phyloP scores from a whole-genome alignment of 1,140 invertebrate species.

The Drosophila micromelanica region DNA sequence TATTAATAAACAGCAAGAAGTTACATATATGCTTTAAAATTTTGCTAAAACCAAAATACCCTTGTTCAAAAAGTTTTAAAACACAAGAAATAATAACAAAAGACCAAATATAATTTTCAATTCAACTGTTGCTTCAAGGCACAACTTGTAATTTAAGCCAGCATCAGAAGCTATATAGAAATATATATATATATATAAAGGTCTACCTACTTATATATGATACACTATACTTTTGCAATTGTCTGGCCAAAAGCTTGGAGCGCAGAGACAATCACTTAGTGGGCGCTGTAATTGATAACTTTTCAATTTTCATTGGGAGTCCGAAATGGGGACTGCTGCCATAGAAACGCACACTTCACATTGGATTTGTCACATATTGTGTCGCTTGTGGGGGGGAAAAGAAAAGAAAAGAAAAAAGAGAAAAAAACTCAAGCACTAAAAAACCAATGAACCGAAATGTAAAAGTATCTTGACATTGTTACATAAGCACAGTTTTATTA shows the following conservation, averaged over 20 bases:
- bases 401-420: neutral
- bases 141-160: conserved; percentile 31
- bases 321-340: conserved; percentile 9
- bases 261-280: conserved; percentile 50
- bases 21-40: too few species aligned
- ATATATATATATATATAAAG: neutral
- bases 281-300: conserved; percentile 66
- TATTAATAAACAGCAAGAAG: too few species aligned
- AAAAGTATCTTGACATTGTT: conserved; percentile 62
- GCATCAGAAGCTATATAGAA: conserved; percentile 5
- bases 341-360: conserved; percentile 37
- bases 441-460: conserved; percentile 50
- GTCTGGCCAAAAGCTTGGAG: neutral
- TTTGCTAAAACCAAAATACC: too few species aligned
- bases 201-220: neutral
- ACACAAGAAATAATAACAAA: neutral
- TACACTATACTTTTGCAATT: conserved; percentile 8
- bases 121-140: neutral
- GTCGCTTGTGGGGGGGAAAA: neutral
- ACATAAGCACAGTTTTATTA: conserved; percentile 36
- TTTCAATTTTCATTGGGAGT: conserved; percentile 51
- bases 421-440: conserved; percentile 22
- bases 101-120: conserved; percentile 21
- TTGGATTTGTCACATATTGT: conserved; percentile 40
- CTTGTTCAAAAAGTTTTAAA: neutral